Percentiles rank a stretch among this genome's conserved stretches.
Conservation (phyloP, 2,888 invertebrate species). For the Nudaria mundana region DNA sequence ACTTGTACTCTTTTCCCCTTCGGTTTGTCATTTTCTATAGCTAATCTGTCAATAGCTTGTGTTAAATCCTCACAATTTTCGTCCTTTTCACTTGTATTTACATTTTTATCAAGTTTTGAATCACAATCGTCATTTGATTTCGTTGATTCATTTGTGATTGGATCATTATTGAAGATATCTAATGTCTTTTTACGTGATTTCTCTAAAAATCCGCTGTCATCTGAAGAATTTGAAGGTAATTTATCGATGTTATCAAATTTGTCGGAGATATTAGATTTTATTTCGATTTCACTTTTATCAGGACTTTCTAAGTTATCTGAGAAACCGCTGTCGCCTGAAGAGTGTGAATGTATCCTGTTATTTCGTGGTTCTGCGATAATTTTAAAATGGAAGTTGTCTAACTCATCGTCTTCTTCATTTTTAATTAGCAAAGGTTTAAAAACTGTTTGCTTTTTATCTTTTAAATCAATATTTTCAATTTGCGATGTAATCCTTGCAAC, state of each 20-base stretch:
- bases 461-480: constrained; percentile 35
- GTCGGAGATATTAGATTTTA: constrained; percentile 7
- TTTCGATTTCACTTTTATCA: constrained; percentile 6
- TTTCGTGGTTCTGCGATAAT: constrained; percentile 45
- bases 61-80: constrained; percentile 6
- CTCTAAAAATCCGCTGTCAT: no score
- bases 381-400: constrained; percentile 50
- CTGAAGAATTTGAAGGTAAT: no score
- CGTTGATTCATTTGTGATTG: no score
- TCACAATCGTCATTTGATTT: no score
- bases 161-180: no score
- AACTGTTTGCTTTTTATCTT: constrained; percentile 21
- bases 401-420: constrained; percentile 47
- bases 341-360: constrained; percentile 54
- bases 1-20: constrained; percentile 44
- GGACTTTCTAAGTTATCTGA: constrained; percentile 40
- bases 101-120: no score
- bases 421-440: no score
- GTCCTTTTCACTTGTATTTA: no score
- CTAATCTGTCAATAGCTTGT: constrained; percentile 22
- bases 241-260: constrained; percentile 4
- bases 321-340: constrained; percentile 65
- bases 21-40: constrained; percentile 24
- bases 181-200: no score
- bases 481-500: constrained; percentile 42